These are phyloP conservation scores for Tribolium freemani DNA, from an alignment of 2,888 invertebrate genomes.

Conservation along the genomic window DNA sequence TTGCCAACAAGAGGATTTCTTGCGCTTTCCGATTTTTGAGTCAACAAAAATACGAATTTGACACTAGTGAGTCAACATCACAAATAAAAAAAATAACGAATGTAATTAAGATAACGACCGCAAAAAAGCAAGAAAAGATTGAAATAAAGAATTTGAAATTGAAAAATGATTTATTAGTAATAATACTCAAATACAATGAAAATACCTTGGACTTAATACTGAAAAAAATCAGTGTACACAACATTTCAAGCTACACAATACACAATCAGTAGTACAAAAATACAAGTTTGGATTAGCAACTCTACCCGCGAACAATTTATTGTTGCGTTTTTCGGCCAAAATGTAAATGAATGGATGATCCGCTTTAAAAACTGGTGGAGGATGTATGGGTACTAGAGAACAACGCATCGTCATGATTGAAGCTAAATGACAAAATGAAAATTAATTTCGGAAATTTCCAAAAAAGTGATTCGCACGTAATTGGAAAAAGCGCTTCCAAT, in stretches of 20 bases:
- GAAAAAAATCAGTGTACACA: neutral
- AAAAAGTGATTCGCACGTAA: neutral
- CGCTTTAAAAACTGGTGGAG: constrained; percentile 38
- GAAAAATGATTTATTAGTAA: neutral
- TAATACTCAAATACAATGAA: neutral
- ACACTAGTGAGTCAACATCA: too few relatives aligned
- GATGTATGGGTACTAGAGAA: neutral
- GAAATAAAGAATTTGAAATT: too few relatives aligned
- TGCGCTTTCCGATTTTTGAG: neutral
- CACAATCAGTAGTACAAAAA: neutral
- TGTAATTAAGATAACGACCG: too few relatives aligned
- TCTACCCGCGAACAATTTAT: constrained; percentile 18
- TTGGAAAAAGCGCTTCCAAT: neutral
- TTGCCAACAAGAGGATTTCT: neutral
- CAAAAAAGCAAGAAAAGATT: too few relatives aligned
- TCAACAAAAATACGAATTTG: neutral
- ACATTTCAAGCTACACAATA: neutral
- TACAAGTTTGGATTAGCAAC: constrained; percentile 12
- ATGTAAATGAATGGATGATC: constrained; percentile 59
- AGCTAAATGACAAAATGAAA: neutral
- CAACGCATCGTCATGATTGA: constrained; percentile 24
- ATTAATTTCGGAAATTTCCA: neutral
- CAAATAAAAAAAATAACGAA: too few relatives aligned
- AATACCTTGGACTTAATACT: neutral
- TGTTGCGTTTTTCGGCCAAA: constrained; percentile 48